Evolutionary conservation across 2,888 invertebrate species (phyloP).

Genomic region (Drosophila kuntzei): DNA sequence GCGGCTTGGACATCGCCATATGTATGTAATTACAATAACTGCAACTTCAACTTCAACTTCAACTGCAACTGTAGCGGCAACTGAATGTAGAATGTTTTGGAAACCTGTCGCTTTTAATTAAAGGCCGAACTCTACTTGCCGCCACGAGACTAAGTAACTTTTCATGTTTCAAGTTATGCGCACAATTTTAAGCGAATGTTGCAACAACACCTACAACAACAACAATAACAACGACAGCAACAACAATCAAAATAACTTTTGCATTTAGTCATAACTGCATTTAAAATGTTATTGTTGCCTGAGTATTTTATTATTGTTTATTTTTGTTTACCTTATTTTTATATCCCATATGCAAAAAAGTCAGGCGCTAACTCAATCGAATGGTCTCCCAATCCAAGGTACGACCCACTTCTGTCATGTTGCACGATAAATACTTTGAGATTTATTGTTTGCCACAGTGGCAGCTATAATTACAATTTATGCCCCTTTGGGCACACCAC

Average conservation of each 20-base stretch:
- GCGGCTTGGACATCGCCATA: conserved; percentile 58
- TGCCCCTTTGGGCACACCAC: conserved; percentile 61
- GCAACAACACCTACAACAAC: conserved; percentile 25
- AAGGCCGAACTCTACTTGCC: conserved; percentile 51
- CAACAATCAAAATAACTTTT: conserved; percentile 63
- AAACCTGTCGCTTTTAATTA: conserved; percentile 81
- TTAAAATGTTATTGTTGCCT: conserved; percentile 58
- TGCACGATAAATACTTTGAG: conserved; percentile 76
- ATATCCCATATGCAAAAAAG: conserved; percentile 30
- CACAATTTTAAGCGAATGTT: conserved; percentile 72
- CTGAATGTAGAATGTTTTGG: conserved; percentile 64
- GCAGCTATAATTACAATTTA: conserved; percentile 80
- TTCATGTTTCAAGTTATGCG: conserved; percentile 77
- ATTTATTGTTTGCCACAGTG: conserved; percentile 77
- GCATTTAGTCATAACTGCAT: conserved; percentile 80
- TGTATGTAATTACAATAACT: conserved; percentile 75
- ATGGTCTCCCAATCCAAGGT: conserved; percentile 47
- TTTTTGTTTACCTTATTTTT: conserved; percentile 9
- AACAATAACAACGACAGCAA: conserved; percentile 18
- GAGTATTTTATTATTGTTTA: conserved; percentile 37
- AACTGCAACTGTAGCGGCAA: conserved; percentile 21
- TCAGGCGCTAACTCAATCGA: conserved; percentile 41
- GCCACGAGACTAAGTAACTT: conserved; percentile 73
- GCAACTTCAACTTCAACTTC: conserved; percentile 54
- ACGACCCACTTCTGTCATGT: conserved; percentile 80